These are phyloP conservation scores for Bryconaethiops microstoma DNA, from an alignment of 2,797 vertebrate species.

Conservation along the genomic window DNA sequence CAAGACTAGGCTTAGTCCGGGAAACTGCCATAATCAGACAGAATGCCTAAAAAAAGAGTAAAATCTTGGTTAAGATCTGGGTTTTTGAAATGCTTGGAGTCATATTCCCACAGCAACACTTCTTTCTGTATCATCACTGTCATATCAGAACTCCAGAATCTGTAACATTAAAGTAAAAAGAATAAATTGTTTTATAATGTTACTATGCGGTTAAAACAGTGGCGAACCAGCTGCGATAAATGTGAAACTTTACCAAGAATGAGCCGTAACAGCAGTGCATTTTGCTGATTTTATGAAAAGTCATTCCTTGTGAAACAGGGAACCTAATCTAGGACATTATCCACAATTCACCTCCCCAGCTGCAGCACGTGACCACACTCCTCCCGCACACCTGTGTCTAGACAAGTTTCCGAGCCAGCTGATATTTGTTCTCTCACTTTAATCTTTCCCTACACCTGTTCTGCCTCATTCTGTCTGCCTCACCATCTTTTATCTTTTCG, in stretches of 20 bases:
- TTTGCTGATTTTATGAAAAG: conserved; percentile 44
- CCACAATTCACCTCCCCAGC: conserved; percentile 16
- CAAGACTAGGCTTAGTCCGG: too few species aligned
- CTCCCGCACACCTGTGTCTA: conserved; percentile 55
- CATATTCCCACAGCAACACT: too few species aligned
- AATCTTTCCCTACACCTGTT: conserved; percentile 61
- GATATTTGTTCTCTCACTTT: conserved; percentile 56
- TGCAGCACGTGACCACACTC: conserved; percentile 26
- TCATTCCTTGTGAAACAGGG: conserved; percentile 11
- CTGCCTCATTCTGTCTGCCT: conserved; percentile 53
- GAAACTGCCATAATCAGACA: too few species aligned
- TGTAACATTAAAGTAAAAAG: neutral
- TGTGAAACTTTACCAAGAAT: conserved; percentile 13
- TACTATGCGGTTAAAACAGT: neutral
- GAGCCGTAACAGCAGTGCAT: conserved; percentile 13
- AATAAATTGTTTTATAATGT: neutral
- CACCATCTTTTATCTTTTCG: conserved; percentile 58
- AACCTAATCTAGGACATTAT: conserved; percentile 40
- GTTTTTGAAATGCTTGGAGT: too few species aligned
- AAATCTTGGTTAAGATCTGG: too few species aligned
- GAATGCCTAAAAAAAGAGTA: too few species aligned
- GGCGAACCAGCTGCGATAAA: neutral
- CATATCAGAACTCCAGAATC: neutral
- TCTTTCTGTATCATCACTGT: too few species aligned
- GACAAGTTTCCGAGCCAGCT: conserved; percentile 45